These are phyloP conservation scores for Cyrtonyx montezumae DNA, from an alignment of 2,113 vertebrate genomes.

Conservation along the genomic window DNA sequence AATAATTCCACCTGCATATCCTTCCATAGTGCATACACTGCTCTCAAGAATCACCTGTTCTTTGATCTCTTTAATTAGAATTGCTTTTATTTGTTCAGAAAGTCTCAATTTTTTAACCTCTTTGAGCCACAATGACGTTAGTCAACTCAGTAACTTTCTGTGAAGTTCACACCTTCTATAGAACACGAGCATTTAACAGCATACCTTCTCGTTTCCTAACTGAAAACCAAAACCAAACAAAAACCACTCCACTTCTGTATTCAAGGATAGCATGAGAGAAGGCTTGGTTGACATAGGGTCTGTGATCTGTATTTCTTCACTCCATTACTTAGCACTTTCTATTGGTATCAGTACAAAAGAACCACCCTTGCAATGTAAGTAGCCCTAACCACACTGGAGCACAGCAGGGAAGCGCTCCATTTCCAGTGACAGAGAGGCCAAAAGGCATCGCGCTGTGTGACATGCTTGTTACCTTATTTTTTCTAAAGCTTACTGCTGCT, in stretches of 20 bases:
- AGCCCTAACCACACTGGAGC: neutral
- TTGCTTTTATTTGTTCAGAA: neutral
- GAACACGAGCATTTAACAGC: neutral
- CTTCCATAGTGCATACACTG: neutral
- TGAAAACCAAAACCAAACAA: neutral
- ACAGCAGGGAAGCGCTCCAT: neutral
- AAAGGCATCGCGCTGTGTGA: rapidly evolving
- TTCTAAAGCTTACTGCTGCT: neutral
- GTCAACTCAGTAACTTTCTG: neutral
- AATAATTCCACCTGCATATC: neutral
- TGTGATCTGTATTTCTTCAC: neutral
- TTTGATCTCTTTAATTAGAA: slow-evolving; percentile 21
- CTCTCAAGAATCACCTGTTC: neutral
- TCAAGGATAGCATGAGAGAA: neutral
- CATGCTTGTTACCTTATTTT: neutral
- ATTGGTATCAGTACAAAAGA: neutral
- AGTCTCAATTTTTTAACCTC: neutral
- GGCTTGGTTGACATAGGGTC: neutral
- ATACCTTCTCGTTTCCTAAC: neutral
- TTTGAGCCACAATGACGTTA: neutral
- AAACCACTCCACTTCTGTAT: neutral
- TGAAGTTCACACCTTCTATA: neutral
- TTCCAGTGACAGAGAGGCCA: neutral
- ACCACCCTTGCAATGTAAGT: neutral
- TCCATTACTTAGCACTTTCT: neutral